phyloP scores from a whole-genome alignment of 2,888 invertebrate species.

The Drosophila mayaguana region DNA sequence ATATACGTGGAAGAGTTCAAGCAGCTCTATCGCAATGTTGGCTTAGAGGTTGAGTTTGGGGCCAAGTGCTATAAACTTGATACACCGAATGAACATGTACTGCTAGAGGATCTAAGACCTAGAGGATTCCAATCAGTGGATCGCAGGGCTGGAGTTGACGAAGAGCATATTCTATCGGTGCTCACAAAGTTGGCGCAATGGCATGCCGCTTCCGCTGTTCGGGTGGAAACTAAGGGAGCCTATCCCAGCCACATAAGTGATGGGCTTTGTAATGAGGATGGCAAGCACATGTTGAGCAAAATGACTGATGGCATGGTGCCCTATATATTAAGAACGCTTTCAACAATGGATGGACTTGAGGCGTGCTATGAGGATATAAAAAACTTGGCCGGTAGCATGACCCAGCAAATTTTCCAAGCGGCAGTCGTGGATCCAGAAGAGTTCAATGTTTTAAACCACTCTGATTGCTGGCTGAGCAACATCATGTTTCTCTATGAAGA shows the following conservation, averaged over 20 bases:
- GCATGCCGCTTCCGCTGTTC: conserved; percentile 80
- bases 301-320: conserved; percentile 25
- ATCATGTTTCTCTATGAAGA: conserved; percentile 77
- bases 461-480: conserved; percentile 81
- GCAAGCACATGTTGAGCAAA: conserved; percentile 11
- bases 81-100: conserved; percentile 43
- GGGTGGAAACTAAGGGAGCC: conserved; percentile 57
- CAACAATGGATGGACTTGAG: conserved; percentile 55
- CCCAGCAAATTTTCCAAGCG: conserved; percentile 12
- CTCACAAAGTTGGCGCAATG: conserved; percentile 79
- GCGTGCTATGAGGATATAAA: conserved; percentile 59
- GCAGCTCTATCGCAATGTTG: conserved; percentile 53
- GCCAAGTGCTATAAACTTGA: conserved; percentile 53
- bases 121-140: conserved; percentile 67
- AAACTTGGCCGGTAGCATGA: conserved; percentile 30
- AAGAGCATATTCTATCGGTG: conserved; percentile 68
- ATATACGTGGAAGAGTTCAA: conserved; percentile 59
- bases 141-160: conserved; percentile 72
- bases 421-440: conserved; percentile 40
- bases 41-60: conserved; percentile 50
- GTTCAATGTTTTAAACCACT: conserved; percentile 80
- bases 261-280: conserved; percentile 38
- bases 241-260: conserved; percentile 41
- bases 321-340: conserved; percentile 43
- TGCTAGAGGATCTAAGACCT: conserved; percentile 73